Base-by-base conservation (phyloP, 2,888 invertebrate species). In the Cheilosia impressa region DNA sequence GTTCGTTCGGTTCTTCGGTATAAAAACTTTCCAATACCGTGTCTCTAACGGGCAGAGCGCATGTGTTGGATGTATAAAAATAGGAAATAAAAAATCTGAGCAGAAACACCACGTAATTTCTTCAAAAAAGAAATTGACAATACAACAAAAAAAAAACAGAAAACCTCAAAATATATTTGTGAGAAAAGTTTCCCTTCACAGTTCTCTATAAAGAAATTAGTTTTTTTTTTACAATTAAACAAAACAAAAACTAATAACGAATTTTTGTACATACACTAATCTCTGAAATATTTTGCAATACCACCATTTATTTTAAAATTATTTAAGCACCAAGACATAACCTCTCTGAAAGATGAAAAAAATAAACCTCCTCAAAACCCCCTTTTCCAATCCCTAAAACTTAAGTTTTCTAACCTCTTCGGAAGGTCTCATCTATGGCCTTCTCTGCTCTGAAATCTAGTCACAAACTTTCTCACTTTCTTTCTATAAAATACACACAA, bases 151-250 rank as follows among this genome's bases (percentile, higher is more conserved):
- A 87, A 89, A 87, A 68, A 17, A 79, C 3, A 38, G 4, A 38
- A 10, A 77, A 79, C 65, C 79, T 79, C 62, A 87, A 88, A 22
- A 52, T 24, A 87, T 63, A 72, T 66, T 81, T 77, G 87, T 94
- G 95, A 95, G 95, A 95, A 95, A 94, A 94, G 94, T 93, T 95
- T 81, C 95, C 95, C 95, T 96, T 95, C 95, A 95, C 95, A 95
- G 96, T 96, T 96, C 95, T 96, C 94, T 95, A 95, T 95, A 87
- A 60, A 41, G 24, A 31, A 65, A 45, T 66, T 38, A 45, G 43
- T 45, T 34, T 58, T 69, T 68, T 66, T 58, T 66, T 58, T 65
- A 57, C 52, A 19, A 13, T 4, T 31, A 45, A 52, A 50, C 24
- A 45, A 63, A 47, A 53, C 24, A 50, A 85, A 60, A 85, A 60